These are phyloP conservation scores for Nephila pilipes DNA, from an alignment of 1,140 invertebrate species.

Conservation along the genomic window DNA sequence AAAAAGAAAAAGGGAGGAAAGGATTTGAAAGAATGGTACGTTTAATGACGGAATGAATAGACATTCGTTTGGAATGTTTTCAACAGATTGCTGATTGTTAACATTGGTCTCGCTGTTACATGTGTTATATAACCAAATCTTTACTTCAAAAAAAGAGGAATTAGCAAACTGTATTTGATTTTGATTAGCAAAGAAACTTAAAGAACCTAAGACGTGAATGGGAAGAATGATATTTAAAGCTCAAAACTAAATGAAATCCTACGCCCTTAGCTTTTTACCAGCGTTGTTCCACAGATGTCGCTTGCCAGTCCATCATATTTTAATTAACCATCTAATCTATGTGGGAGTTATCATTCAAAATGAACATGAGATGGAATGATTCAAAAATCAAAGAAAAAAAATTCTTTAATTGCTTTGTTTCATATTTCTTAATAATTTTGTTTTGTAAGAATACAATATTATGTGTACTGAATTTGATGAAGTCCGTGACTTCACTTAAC, in stretches of 20 bases:
- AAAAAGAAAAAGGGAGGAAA: conserved; percentile 77
- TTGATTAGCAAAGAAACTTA: not conserved
- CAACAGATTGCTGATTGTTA: not conserved
- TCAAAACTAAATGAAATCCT: not conserved
- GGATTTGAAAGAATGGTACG: conserved; percentile 77
- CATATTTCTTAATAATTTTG: too few relatives aligned
- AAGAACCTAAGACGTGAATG: not conserved
- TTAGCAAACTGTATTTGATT: not conserved
- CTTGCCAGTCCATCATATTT: not conserved
- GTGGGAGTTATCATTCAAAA: too few relatives aligned
- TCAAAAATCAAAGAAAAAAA: too few relatives aligned
- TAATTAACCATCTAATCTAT: too few relatives aligned
- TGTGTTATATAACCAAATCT: not conserved
- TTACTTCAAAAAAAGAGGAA: not conserved
- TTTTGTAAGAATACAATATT: too few relatives aligned
- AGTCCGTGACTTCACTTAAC: too few relatives aligned
- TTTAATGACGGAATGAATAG: not conserved
- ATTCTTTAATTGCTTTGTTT: too few relatives aligned
- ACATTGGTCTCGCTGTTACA: too few relatives aligned
- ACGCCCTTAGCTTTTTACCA: not conserved
- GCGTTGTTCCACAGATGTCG: not conserved
- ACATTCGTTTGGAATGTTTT: not conserved
- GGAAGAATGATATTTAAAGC: not conserved
- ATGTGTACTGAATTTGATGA: too few relatives aligned
- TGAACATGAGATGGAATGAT: too few relatives aligned